phyloP scores from a whole-genome alignment of 2,113 vertebrate genomes.

The Daphoenositta chrysoptera region DNA sequence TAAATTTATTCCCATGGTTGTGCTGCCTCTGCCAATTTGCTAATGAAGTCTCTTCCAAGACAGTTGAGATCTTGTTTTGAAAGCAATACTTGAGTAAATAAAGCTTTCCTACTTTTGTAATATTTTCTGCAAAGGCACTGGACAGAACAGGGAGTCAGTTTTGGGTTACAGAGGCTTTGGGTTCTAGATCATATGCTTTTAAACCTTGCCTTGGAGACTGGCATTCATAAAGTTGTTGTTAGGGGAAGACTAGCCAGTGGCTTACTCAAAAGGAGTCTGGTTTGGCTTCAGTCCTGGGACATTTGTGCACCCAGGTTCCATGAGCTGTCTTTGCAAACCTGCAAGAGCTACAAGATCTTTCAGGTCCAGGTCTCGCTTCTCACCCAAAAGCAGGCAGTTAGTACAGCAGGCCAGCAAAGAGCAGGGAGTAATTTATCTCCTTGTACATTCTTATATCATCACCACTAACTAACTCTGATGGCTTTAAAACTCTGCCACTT shows the following conservation, averaged over 20 bases:
- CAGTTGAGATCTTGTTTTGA: background rate
- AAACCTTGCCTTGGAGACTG: background rate
- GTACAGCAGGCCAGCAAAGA: background rate
- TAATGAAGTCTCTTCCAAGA: background rate
- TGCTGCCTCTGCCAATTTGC: background rate
- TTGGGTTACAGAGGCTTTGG: background rate
- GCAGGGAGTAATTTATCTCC: background rate
- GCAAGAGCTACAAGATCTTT: background rate
- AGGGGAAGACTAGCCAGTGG: background rate
- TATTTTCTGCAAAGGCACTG: background rate
- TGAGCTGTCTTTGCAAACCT: background rate
- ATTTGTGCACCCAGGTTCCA: background rate
- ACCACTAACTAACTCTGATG: background rate
- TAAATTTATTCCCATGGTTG: slow-evolving; percentile 11
- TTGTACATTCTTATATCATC: background rate
- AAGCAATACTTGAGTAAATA: background rate
- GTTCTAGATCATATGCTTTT: background rate
- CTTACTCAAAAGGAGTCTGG: background rate
- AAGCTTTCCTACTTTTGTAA: background rate
- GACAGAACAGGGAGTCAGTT: background rate
- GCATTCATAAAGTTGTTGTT: background rate
- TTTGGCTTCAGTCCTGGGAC: background rate
- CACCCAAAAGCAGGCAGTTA: fast-evolving
- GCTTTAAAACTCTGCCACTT: background rate
- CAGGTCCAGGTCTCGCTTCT: background rate